phyloP scores from a whole-genome alignment of 2,113 vertebrate species.

The Triplophysa rosa region DNA sequence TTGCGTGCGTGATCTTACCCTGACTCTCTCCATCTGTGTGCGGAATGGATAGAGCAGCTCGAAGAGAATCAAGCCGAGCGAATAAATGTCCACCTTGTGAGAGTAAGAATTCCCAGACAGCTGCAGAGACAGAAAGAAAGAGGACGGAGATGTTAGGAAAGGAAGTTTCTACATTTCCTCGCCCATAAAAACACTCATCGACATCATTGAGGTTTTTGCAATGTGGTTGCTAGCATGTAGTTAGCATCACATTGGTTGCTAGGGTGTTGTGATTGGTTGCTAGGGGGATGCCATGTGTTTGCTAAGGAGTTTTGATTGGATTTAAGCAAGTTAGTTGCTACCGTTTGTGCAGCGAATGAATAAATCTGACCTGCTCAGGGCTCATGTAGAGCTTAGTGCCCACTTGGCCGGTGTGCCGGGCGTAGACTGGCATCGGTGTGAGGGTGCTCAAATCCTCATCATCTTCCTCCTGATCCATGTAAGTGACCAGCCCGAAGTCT shows the following conservation, averaged over 20 bases:
- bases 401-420: slow-evolving; percentile 95
- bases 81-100: slow-evolving; percentile 99
- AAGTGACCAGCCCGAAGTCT: slow-evolving; percentile 96
- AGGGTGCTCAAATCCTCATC: slow-evolving; percentile 84
- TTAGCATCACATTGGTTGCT: no score
- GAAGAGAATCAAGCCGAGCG: slow-evolving; percentile 95
- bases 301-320: no score
- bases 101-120: slow-evolving; percentile 94
- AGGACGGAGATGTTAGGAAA: not conserved
- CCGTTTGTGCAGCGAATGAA: not conserved
- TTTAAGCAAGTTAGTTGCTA: no score
- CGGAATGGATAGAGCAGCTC: slow-evolving; percentile 93
- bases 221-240: no score
- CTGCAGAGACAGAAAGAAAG: slow-evolving; percentile 69
- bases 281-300: no score
- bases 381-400: slow-evolving; percentile 99
- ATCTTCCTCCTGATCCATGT: slow-evolving; percentile 98
- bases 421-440: slow-evolving; percentile 90
- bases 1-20: slow-evolving; percentile 73
- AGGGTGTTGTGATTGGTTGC: no score
- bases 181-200: no score
- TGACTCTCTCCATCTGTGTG: slow-evolving; percentile 97
- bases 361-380: slow-evolving; percentile 88
- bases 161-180: not conserved
- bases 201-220: no score